Conservation (phyloP, 2,888 invertebrate genomes). For the Caenorhabditis afra region DNA sequence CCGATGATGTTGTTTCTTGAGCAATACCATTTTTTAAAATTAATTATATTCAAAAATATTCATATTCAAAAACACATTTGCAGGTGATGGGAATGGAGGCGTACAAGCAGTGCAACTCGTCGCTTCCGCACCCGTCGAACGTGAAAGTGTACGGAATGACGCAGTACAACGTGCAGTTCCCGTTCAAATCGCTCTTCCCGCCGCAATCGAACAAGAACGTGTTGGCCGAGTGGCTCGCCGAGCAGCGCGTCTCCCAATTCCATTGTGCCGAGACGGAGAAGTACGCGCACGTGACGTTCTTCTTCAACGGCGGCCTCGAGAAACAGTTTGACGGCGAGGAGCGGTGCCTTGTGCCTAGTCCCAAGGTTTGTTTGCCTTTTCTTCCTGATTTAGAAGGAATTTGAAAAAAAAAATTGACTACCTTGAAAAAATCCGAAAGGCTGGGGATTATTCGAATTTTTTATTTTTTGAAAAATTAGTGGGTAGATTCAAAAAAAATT, state of each 20-base stretch:
- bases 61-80: too few species aligned
- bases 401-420: too few species aligned
- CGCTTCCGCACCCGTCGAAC: slow-evolving; percentile 71
- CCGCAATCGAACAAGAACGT: slow-evolving; percentile 82
- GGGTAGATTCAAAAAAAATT: too few species aligned
- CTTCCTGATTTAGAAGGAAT: too few species aligned
- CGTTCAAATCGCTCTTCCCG: slow-evolving; percentile 81
- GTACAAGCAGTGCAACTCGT: slow-evolving; percentile 75
- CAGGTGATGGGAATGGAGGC: slow-evolving; percentile 76
- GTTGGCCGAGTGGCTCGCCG: slow-evolving; percentile 82
- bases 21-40: too few species aligned
- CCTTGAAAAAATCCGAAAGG: too few species aligned
- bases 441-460: too few species aligned
- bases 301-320: slow-evolving; percentile 82
- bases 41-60: too few species aligned
- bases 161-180: slow-evolving; percentile 82
- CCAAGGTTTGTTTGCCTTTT: slow-evolving; percentile 74
- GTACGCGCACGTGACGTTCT: slow-evolving; percentile 83
- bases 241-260: slow-evolving; percentile 80
- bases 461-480: too few species aligned
- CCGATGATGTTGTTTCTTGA: too few species aligned
- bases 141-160: slow-evolving; percentile 81
- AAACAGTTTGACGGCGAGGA: slow-evolving; percentile 81
- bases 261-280: slow-evolving; percentile 81
- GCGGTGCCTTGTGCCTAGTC: slow-evolving; percentile 82